Percentiles rank a stretch among this genome's conserved stretches.
Conservation (phyloP, 2,888 invertebrate genomes). For the Zhuqinia jingwanae region DNA sequence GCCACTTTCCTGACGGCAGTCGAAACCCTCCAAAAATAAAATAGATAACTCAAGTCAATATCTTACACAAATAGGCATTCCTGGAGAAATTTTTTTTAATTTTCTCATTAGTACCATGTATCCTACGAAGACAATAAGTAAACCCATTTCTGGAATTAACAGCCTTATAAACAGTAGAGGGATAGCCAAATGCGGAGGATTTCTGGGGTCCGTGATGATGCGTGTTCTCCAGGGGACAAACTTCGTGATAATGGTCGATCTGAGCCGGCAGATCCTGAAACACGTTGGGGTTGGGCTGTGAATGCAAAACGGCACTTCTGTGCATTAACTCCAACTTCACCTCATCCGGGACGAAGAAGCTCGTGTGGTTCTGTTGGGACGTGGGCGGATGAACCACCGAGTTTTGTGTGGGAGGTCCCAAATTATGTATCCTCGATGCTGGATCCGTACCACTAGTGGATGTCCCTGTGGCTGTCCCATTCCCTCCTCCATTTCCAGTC, state of each 20-base stretch:
- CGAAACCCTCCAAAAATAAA: slow-evolving; percentile 85
- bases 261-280: slow-evolving; percentile 90
- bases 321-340: slow-evolving; percentile 89
- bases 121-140: slow-evolving; percentile 91
- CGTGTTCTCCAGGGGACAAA: slow-evolving; percentile 90
- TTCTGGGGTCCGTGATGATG: slow-evolving; percentile 82
- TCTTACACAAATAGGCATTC: too few species aligned
- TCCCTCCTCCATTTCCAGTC: slow-evolving; percentile 10
- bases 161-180: slow-evolving; percentile 94
- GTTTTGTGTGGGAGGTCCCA: slow-evolving; percentile 72
- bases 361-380: slow-evolving; percentile 81
- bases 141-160: slow-evolving; percentile 92
- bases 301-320: slow-evolving; percentile 87
- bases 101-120: slow-evolving; percentile 93
- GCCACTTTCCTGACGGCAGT: slow-evolving; percentile 90
- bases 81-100: too few species aligned
- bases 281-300: slow-evolving; percentile 87
- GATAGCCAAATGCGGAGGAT: slow-evolving; percentile 87
- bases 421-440: slow-evolving; percentile 44
- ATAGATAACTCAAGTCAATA: slow-evolving; percentile 44
- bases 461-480: slow-evolving; percentile 82
- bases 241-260: slow-evolving; percentile 94
- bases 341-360: slow-evolving; percentile 93
- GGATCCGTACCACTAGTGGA: slow-evolving; percentile 40
- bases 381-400: slow-evolving; percentile 77